phyloP scores from a whole-genome alignment of 37 sponge, comb jelly and placozoan genomes.

The Axinella damicornis region DNA sequence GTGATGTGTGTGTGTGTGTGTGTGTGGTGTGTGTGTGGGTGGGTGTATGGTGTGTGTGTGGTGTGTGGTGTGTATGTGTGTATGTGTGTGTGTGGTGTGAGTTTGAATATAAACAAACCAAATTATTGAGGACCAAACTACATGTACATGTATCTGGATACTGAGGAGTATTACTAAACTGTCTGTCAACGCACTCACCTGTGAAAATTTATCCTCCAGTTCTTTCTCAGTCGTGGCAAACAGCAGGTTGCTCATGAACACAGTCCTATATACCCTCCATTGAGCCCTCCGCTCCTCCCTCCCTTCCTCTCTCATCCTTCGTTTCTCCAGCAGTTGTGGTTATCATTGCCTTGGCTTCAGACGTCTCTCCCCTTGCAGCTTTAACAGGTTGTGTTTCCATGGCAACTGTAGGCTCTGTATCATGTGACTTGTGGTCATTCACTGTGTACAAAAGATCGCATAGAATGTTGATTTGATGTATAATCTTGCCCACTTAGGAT shows the following conservation, averaged over 20 bases:
- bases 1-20: no score
- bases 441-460: no score
- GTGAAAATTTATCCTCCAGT: slow-evolving; percentile 43
- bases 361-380: not conserved
- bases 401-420: not conserved
- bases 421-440: no score
- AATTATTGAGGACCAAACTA: no score
- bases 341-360: not conserved
- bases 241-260: slow-evolving; percentile 82
- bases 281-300: no score
- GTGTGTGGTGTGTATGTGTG: no score
- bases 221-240: slow-evolving; percentile 48
- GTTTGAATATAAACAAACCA: not conserved
- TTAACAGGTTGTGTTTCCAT: not conserved
- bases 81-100: no score
- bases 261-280: slow-evolving; percentile 62
- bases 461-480: no score
- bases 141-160: no score
- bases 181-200: no score
- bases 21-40: not conserved
- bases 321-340: not conserved
- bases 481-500: no score
- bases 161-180: no score
- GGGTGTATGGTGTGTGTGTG: slow-evolving; percentile 19
- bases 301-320: slow-evolving; percentile 6